Evolutionary conservation across 92 coral and sea anemone species (phyloP).

Genomic region (Micromussa lordhowensis): DNA sequence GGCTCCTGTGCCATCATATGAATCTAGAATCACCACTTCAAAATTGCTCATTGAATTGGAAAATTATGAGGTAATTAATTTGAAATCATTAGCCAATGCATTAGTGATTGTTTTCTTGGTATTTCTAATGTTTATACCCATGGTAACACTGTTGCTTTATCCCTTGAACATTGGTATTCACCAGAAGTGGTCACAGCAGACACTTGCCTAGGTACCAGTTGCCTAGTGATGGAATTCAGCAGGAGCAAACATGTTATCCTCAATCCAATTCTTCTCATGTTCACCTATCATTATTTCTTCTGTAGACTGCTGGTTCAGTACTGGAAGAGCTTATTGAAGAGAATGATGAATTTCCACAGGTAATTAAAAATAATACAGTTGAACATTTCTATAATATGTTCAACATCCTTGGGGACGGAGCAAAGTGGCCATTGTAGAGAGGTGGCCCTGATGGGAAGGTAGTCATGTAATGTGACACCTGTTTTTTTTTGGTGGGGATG

Average conservation of each 20-base stretch:
- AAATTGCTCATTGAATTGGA: constrained; percentile 90
- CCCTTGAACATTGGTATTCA: no score
- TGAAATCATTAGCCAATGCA: neutral
- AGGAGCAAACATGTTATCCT: neutral
- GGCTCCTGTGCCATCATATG: constrained; percentile 87
- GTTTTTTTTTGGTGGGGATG: neutral
- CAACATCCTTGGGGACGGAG: no score
- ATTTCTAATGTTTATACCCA: neutral
- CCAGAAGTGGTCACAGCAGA: no score
- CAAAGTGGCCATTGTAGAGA: no score
- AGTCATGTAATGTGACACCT: neutral
- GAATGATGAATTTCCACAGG: constrained; percentile 92
- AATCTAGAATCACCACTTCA: constrained; percentile 87
- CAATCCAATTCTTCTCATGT: neutral
- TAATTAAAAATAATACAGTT: constrained; percentile 4
- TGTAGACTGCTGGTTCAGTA: constrained; percentile 79
- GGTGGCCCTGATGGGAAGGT: no score
- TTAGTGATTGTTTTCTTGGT: neutral
- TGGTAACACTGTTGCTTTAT: no score
- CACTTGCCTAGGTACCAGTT: no score
- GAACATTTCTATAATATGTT: no score
- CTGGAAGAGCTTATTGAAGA: constrained; percentile 86
- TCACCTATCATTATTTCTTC: neutral
- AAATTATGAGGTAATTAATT: constrained; percentile 78
- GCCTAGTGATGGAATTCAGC: no score